Evolutionary conservation across 2,888 invertebrate species (phyloP).

Genomic region (Pammene aurita): DNA sequence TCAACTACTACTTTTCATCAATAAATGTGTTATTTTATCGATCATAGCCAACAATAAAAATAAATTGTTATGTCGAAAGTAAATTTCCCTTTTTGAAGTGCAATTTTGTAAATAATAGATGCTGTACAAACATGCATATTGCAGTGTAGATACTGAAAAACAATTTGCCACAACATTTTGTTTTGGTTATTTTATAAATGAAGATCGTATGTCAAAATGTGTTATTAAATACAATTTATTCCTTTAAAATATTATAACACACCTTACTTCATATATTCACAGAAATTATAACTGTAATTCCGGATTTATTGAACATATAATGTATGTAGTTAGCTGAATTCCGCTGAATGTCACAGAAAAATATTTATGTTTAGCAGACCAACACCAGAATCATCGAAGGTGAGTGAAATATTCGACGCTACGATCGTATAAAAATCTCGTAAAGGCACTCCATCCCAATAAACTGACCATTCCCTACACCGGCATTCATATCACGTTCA

Average conservation of each 20-base stretch:
- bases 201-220: neutral
- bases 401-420: neutral
- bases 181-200: neutral
- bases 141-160: neutral
- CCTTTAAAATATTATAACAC: too few species aligned
- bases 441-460: conserved; percentile 20
- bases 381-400: neutral
- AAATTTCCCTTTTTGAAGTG: neutral
- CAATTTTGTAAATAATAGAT: neutral
- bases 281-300: too few species aligned
- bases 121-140: neutral
- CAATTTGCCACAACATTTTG: neutral
- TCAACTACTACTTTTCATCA: neutral
- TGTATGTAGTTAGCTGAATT: too few species aligned
- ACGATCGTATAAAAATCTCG: conserved; percentile 20
- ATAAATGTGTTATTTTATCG: neutral
- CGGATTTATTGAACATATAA: too few species aligned
- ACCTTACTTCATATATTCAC: too few species aligned
- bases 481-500: conserved; percentile 34
- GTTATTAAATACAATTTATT: too few species aligned
- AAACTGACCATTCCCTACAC: conserved; percentile 14
- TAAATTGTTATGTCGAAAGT: neutral
- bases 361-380: too few species aligned
- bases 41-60: neutral
- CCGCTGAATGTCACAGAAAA: too few species aligned